Evolutionary conservation across 2,797 vertebrate genomes (phyloP), one percentile per base, ranked within the genome.

Genomic region (Anabacerthia variegaticeps): DNA sequence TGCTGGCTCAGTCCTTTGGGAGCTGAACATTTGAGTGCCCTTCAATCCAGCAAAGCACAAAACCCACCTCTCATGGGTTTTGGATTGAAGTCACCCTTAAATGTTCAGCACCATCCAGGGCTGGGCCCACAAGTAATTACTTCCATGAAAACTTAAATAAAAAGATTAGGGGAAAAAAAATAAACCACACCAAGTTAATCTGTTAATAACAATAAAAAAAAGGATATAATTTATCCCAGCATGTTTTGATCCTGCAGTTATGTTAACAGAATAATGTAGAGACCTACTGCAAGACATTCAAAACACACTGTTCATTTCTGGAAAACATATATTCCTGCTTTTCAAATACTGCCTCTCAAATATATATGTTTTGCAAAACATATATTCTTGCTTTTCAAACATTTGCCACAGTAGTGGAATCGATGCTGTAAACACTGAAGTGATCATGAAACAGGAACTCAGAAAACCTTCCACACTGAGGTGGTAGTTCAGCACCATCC

Each of bases 311-410:
- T 30, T 91, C 39, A 49, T 48, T 88, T 89, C 91, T 79, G 72
- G 93, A 95, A 96, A 97, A 97, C 93, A 93, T 96, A 97, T 91
- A 88, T 89, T 84, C 77, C 79, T 82, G 94, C 94, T 95, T 95
- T 96, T 92, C 86, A 66, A 77, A 63, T 65, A 71, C 4, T 46
- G 52, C 37, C 32, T 12, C 62, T 72, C 39, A 71, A 12, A 78
- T 63, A 92, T 62, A 92, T 92, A 90, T 86, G 84, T 78, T 94
- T 74, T 52, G 66, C 18, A 61, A 94, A 93, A 96, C 88, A 89
- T 94, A 96, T 87, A 88, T 93, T 90, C 80, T 88, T 86, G 83
- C 41, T 95, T 93, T 88, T 86, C 56, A 20, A 88, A 4, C 49
- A 14, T 68, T 88, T 90, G 76, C 90, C 88, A 92, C 85, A 61